Evolutionary conservation across 2,888 invertebrate genomes (phyloP).

Genomic region (Plusia festucae): DNA sequence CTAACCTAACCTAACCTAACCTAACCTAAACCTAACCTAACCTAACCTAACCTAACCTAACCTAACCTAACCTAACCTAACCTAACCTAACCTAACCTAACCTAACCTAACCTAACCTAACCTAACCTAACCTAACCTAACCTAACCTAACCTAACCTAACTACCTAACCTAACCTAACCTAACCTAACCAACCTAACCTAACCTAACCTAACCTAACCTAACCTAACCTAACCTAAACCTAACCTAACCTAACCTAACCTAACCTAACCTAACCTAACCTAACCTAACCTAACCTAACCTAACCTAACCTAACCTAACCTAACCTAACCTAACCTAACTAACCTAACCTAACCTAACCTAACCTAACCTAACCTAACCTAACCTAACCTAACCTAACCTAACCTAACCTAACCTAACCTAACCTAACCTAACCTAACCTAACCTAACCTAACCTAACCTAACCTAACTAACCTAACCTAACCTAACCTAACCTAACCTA

Average conservation of each 20-base stretch:
- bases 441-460: neutral
- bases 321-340: constrained; percentile 15
- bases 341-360: constrained; percentile 18
- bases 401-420: constrained; percentile 36
- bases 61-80: constrained; percentile 30
- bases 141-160: constrained; percentile 45
- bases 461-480: neutral
- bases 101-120: constrained; percentile 17
- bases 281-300: constrained; percentile 23
- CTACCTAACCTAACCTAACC: constrained; percentile 31
- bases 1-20: constrained; percentile 53
- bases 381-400: constrained; percentile 44
- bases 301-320: constrained; percentile 9
- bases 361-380: constrained; percentile 22
- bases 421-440: constrained; percentile 7
- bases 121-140: constrained; percentile 33
- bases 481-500: no score
- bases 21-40: constrained; percentile 52
- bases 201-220: constrained; percentile 34
- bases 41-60: constrained; percentile 50
- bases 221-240: constrained; percentile 42
- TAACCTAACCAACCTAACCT: constrained; percentile 29
- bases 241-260: constrained; percentile 29
- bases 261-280: constrained; percentile 16
- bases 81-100: constrained; percentile 31